Conservation (phyloP, 2,888 invertebrate species). For the Laspeyria flexula region DNA sequence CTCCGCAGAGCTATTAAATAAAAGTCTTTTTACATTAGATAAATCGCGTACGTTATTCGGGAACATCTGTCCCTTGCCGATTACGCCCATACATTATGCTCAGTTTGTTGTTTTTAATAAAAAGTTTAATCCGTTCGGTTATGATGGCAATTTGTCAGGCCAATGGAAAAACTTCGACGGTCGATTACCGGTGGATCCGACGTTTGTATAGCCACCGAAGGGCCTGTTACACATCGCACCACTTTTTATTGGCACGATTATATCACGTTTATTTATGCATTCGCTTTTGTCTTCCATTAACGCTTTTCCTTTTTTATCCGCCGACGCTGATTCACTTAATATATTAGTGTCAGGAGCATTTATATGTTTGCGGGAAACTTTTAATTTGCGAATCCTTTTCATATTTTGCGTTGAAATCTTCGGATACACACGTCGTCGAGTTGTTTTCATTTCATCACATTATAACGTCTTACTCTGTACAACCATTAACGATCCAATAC, state of each 20-base stretch:
- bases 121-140: constrained; percentile 86
- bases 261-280: constrained; percentile 81
- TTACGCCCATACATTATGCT: constrained; percentile 84
- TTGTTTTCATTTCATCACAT: constrained; percentile 76
- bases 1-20: constrained; percentile 83
- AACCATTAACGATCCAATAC: constrained; percentile 83
- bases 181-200: constrained; percentile 74
- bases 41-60: constrained; percentile 83
- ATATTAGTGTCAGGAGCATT: constrained; percentile 55
- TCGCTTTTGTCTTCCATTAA: constrained; percentile 82
- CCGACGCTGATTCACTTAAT: constrained; percentile 69
- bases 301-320: constrained; percentile 67
- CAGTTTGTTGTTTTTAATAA: constrained; percentile 86
- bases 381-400: constrained; percentile 51
- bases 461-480: constrained; percentile 70
- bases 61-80: constrained; percentile 84
- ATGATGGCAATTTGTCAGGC: constrained; percentile 84
- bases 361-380: constrained; percentile 58
- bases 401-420: constrained; percentile 57
- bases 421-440: constrained; percentile 70
- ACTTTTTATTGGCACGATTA: constrained; percentile 74
- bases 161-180: constrained; percentile 81
- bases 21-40: constrained; percentile 85
- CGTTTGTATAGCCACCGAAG: constrained; percentile 46
- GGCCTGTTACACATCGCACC: constrained; percentile 60